Evolutionary conservation across 2,888 invertebrate species (phyloP), one percentile per base, ranked within the genome.

Genomic region (Drosophila lacicola): DNA sequence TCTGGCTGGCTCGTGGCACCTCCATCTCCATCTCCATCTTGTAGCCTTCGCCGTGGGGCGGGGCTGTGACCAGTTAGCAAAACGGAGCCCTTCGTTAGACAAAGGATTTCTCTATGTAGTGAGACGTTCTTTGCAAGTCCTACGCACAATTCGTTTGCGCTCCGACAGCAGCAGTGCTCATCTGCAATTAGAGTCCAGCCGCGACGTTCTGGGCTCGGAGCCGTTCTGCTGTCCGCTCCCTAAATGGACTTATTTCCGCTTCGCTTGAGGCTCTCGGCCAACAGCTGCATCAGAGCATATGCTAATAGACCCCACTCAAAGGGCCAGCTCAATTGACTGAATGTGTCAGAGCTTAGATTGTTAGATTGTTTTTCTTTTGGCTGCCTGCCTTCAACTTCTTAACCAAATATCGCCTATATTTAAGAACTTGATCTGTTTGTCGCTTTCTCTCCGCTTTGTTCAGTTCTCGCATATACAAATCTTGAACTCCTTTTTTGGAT

Each of bases 51-150:
- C 56, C 60, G 17, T 25, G 19, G 62, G 56, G 61, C 54, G 68
- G 53, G 25, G 37, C 37, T 36, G 56, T 50, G 64, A 45, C 53
- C 69, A 74, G 69, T 74, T 73, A 50, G 39, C 46, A 51, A 45
- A 47, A 36, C 54, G 58, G 37, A 45, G 50, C 34, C 29, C 46
- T 46, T 36, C 36, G 45, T 76, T 76, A 55, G 54, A 64, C 79
- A 79, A 79, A 79, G 79, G 74, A 79, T 77, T 68, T 66, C 82
- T 69, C 73, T 73, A 73, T 78, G 65, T 67, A 58, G 44, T 68
- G 65, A 63, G 68, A 46, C 56, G 61, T 54, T 66, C 57, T 47
- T 42, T 61, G 42, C 36, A 34, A 56, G 61, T 60, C 29, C 75
- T 70, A 60, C 49, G 56, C 76, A 66, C 70, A 74, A 65, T 74